These are phyloP conservation scores for Spermophilus dauricus DNA, from an alignment of 2,113 vertebrate genomes.

Conservation along the genomic window DNA sequence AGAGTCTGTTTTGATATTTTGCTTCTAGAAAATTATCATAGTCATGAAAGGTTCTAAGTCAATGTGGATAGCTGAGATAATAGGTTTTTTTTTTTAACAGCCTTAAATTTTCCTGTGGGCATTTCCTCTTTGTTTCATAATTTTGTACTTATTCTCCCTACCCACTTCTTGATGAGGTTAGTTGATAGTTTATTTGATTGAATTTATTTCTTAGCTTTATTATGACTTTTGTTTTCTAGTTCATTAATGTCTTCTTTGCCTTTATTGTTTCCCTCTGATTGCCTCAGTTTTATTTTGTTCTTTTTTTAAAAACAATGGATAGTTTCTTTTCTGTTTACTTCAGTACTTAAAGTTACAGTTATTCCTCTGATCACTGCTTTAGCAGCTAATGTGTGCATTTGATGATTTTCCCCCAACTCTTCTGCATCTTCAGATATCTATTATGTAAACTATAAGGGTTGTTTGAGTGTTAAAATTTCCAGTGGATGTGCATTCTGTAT, in stretches of 20 bases:
- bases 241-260: not conserved
- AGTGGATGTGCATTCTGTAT: not conserved
- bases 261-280: slow-evolving; percentile 43
- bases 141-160: slow-evolving; percentile 27
- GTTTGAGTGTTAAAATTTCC: slow-evolving; percentile 28
- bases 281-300: not conserved
- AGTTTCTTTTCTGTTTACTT: slow-evolving; percentile 20
- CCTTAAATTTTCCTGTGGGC: slow-evolving; percentile 26
- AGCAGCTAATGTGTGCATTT: not conserved
- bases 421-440: slow-evolving; percentile 42
- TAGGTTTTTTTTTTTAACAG: not conserved
- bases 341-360: not conserved
- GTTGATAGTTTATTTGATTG: not conserved
- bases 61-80: slow-evolving; percentile 34
- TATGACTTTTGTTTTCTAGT: slow-evolving; percentile 48
- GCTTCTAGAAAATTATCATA: slow-evolving; percentile 67
- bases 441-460: slow-evolving; percentile 13
- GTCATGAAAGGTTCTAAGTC: slow-evolving; percentile 39
- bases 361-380: not conserved
- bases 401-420: not conserved
- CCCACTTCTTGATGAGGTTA: slow-evolving; percentile 34
- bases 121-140: not conserved
- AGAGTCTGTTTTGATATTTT: slow-evolving; percentile 51
- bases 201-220: slow-evolving; percentile 53
- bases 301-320: not conserved